Conservation (phyloP, 2,888 invertebrate genomes). For the Alitta virens region DNA sequence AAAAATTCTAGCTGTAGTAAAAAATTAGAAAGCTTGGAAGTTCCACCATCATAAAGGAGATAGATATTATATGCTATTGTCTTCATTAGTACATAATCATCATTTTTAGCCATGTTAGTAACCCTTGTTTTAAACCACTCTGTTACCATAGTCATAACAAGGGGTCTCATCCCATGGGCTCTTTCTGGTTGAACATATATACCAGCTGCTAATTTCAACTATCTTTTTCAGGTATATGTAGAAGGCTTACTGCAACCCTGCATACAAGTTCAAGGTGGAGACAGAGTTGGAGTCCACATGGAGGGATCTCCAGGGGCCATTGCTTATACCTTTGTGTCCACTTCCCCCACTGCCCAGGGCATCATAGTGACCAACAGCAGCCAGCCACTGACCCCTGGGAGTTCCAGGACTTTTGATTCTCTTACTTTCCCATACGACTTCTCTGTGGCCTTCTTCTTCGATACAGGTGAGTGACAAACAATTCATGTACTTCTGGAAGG, state of each 20-base stretch:
- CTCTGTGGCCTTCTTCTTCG: constrained; percentile 12
- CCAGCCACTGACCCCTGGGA: neutral
- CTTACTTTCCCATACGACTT: constrained; percentile 20
- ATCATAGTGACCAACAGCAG: constrained; percentile 1
- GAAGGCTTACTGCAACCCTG: constrained; percentile 5
- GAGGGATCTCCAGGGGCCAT: constrained; percentile 17
- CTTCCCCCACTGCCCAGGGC: constrained; percentile 13
- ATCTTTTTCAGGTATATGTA: constrained; percentile 5
- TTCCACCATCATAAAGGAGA: too few relatives aligned
- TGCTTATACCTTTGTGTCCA: constrained; percentile 15
- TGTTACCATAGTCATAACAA: too few relatives aligned
- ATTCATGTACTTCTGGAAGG: too few relatives aligned
- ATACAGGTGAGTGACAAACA: constrained; percentile 10
- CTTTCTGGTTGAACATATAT: too few relatives aligned
- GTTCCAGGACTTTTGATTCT: constrained; percentile 7
- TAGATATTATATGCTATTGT: too few relatives aligned
- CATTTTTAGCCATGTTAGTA: too few relatives aligned
- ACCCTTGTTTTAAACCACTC: too few relatives aligned
- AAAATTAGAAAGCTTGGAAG: too few relatives aligned
- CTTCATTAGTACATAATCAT: too few relatives aligned
- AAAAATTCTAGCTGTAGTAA: too few relatives aligned
- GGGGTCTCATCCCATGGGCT: too few relatives aligned
- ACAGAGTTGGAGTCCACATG: constrained; percentile 15
- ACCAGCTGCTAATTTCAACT: too few relatives aligned
- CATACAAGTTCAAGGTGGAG: constrained; percentile 6